Conservation (phyloP, 2,797 vertebrate species). For the Eutrigla gurnardus region DNA sequence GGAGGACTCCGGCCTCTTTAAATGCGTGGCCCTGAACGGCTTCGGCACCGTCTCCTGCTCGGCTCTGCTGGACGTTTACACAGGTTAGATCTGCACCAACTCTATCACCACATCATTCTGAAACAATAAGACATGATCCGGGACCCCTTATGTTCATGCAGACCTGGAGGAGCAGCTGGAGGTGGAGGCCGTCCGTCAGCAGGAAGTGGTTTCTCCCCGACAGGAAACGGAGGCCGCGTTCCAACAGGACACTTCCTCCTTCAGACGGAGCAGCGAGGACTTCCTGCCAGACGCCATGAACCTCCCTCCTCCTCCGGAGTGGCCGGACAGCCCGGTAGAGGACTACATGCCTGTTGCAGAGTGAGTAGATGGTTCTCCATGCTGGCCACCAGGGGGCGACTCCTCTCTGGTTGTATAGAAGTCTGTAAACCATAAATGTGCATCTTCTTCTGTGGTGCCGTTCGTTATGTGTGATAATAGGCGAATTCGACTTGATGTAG, state of each 20-base stretch:
- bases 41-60: slow-evolving; percentile 86
- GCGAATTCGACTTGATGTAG: too few species aligned
- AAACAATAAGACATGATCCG: too few species aligned
- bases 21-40: slow-evolving; percentile 88
- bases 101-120: too few species aligned
- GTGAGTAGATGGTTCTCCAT: slow-evolving; percentile 63
- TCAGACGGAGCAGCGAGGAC: slow-evolving; percentile 35
- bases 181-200: slow-evolving; percentile 57
- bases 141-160: slow-evolving; percentile 28
- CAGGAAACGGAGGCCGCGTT: slow-evolving; percentile 21
- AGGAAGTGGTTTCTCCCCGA: slow-evolving; percentile 37
- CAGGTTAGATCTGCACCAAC: slow-evolving; percentile 63
- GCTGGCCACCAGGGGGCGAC: too few species aligned
- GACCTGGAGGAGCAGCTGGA: slow-evolving; percentile 82
- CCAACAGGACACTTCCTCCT: slow-evolving; percentile 30
- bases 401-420: too few species aligned
- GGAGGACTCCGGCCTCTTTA: slow-evolving; percentile 91
- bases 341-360: slow-evolving; percentile 53
- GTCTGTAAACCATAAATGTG: not conserved
- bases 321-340: slow-evolving; percentile 75
- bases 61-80: slow-evolving; percentile 84
- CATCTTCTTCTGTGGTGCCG: not conserved
- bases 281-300: slow-evolving; percentile 64
- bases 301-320: slow-evolving; percentile 77
- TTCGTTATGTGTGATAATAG: not conserved